Percentiles rank a stretch among this genome's conserved stretches.
These are phyloP conservation scores for Catharus fuscescens DNA, from an alignment of 2,113 vertebrate species.

Conservation along the genomic window DNA sequence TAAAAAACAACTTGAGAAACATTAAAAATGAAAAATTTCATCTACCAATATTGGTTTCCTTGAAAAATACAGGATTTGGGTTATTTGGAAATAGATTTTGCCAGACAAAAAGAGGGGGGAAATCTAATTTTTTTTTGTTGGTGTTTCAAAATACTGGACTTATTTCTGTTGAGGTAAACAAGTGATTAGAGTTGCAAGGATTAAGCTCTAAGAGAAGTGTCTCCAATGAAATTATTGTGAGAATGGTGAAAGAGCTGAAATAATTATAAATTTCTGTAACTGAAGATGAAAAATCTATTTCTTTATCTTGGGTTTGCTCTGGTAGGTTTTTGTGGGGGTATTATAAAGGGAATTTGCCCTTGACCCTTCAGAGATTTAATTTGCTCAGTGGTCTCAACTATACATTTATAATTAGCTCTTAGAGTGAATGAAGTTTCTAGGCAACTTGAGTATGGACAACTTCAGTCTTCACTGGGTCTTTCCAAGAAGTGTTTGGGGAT, in stretches of 20 bases:
- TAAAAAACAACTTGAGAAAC: neutral
- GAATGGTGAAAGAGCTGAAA: neutral
- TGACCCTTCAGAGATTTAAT: slow-evolving; percentile 63
- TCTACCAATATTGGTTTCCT: neutral
- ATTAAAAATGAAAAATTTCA: neutral
- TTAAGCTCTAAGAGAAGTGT: neutral
- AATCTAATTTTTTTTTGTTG: neutral
- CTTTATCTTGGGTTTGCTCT: neutral
- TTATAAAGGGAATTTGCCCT: slow-evolving; percentile 26
- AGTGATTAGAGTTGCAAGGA: neutral
- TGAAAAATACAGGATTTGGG: neutral
- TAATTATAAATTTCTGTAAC: neutral
- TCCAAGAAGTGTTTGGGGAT: neutral
- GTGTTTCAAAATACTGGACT: neutral
- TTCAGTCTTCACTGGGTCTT: neutral
- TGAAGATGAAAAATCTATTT: neutral
- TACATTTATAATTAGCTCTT: slow-evolving; percentile 57
- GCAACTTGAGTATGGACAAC: slow-evolving; percentile 16
- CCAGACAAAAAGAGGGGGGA: neutral
- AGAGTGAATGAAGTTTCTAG: slow-evolving; percentile 56
- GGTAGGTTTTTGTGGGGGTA: neutral
- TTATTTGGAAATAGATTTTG: neutral
- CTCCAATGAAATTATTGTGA: neutral
- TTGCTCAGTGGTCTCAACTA: slow-evolving; percentile 42
- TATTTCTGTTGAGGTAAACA: neutral